These are phyloP conservation scores for Arion vulgaris DNA, from an alignment of 1,140 invertebrate species.

Conservation along the genomic window DNA sequence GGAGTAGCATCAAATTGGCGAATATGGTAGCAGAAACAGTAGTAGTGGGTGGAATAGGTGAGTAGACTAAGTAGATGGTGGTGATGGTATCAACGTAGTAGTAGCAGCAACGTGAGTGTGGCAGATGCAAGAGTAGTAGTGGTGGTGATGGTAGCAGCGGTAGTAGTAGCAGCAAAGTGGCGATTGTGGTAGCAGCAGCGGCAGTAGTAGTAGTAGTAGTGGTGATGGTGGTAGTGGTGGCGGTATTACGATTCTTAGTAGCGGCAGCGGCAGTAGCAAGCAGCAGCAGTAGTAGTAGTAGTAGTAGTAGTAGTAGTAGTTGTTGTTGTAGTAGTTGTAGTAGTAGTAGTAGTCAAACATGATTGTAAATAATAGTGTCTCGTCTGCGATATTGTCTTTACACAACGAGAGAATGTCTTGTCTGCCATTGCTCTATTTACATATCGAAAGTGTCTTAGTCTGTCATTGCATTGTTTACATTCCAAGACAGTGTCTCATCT, in stretches of 20 bases:
- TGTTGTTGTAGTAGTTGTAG: background rate
- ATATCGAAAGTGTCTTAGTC: too few species aligned
- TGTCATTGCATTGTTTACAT: too few species aligned
- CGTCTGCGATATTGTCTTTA: too few species aligned
- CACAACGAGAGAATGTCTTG: too few species aligned
- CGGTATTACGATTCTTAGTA: background rate
- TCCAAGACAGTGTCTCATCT: too few species aligned
- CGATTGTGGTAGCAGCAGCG: background rate
- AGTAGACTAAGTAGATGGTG: background rate
- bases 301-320: slow-evolving; percentile 9
- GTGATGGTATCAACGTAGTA: background rate
- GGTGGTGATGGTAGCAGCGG: background rate
- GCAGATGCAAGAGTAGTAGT: background rate
- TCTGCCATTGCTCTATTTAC: too few species aligned
- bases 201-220: background rate
- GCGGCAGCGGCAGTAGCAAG: background rate
- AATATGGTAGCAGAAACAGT: background rate
- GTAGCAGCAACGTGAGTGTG: background rate
- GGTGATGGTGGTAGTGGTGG: background rate
- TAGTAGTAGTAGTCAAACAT: background rate
- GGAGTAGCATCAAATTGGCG: background rate
- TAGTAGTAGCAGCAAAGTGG: background rate
- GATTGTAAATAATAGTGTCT: too few species aligned
- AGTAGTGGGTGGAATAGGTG: background rate
- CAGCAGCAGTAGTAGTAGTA: background rate